Base-by-base conservation (phyloP, 2,113 vertebrate genomes). In the Hydrochoerus hydrochaeris region DNA sequence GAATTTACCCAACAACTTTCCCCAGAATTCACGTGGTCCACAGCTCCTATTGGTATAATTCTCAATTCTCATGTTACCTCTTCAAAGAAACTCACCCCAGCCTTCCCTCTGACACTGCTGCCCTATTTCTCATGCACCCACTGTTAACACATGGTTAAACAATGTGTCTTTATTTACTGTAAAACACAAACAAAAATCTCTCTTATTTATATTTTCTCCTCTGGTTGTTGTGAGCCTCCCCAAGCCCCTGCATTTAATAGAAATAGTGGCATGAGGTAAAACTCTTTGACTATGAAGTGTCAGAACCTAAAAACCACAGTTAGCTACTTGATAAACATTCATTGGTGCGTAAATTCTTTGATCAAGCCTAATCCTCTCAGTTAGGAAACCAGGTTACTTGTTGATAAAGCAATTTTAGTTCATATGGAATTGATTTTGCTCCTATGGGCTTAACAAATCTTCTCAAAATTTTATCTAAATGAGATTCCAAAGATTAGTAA, bases 51-150 rank as follows among this genome's bases (percentile, higher is more conserved):
- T 38, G 78, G 11, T 35, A 0, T 83, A 24, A 65, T 67, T 80
- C 13, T 85, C 13, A 82, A 16, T 81, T 60, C 3, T 60, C 35
- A 49, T 60, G 8, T 54, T 7, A 24, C 22, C 28, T 60, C 13
- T 24, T 93, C 7, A 58, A 10, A 28, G 9, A 41, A 88, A 35
- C 49, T 2, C 1, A 13, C 20, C 38, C 13, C 20, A 30, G 35
- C 12, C 0, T 0, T 10, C 11, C 1, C 11, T 90, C 8, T 65
- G 71, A 69, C 17, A n/a, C 6, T 24, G 7, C 7, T 67, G 16
- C 7, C 52, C 2, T 85, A 8, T 16, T 84, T 82, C 11, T n/a
- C 35, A 2, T 17, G 8, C 5, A 77, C 9, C 1, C 11, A n/a
- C 4, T 11, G 8, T 46, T 63, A 57, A 30, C 5, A 3, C 7